Base-by-base conservation (phyloP, 2,888 invertebrate genomes). In the Stramonita haemastoma region DNA sequence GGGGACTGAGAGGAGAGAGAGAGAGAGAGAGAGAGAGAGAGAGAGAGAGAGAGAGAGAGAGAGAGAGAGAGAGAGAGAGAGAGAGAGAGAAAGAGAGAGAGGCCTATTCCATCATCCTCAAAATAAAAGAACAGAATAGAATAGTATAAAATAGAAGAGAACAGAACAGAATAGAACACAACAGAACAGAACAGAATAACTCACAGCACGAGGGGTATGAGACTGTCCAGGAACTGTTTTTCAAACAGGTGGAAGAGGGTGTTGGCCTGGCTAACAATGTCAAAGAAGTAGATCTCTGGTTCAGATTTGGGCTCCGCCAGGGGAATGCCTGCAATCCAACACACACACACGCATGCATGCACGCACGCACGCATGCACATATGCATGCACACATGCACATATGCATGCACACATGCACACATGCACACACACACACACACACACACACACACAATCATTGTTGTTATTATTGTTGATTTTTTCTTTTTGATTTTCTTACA, bases 191-290 rank as follows among this genome's bases (percentile, higher is more conserved):
- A 13, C 19, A 66, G 66, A 4, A 2, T 22, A 22, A 95, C 97
- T 97, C 97, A 98, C 98, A 97, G 97, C 77, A 99, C 97, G 93
- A 99, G 97, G 15, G 99, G 98, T 79, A 98, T 96, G 5, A 46
- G 46, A 90, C 98, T 97, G 95, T 99, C 98, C 93, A 97, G 97
- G 95, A 98, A 99, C 94, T 98, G 98, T 94, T 99, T 99, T 93
- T 99, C 99, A 95, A 99, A 97, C 94, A 99, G 97, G 96, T 98
- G 98, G 22, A 99, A 98, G 89, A 99, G 98, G 90, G 98, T 98
- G 95, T 99, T 99, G 57, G 98, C 98, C 96, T 99, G 98, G 93
- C 98, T 98, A 19, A 98, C 98, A 15, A 98, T 95, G 88, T 98
- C 98, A 95, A 99, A 99, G 96, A 99, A 99, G 96, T 98, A 98